phyloP scores from a whole-genome alignment of 1,140 invertebrate genomes.

The Battus philenor region DNA sequence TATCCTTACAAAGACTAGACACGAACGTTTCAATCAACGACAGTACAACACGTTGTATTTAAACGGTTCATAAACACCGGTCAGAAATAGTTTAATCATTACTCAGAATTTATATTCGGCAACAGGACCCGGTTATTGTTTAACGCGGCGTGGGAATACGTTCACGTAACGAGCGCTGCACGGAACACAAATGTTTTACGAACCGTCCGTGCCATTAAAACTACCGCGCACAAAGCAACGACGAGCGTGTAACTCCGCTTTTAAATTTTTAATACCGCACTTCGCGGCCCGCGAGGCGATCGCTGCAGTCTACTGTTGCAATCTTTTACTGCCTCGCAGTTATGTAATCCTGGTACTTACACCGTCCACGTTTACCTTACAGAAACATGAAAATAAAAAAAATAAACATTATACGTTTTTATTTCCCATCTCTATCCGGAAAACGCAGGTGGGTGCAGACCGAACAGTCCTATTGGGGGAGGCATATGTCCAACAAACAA shows the following conservation, averaged over 20 bases:
- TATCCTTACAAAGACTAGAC: too few relatives aligned
- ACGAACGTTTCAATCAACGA: too few relatives aligned
- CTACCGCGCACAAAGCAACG: constrained; percentile 39
- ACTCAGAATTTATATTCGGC: constrained; percentile 9
- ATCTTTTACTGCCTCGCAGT: constrained; percentile 8
- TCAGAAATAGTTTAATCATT: constrained; percentile 11
- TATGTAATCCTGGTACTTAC: constrained; percentile 7
- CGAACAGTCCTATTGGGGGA: too few relatives aligned
- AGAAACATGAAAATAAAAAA: too few relatives aligned
- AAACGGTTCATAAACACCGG: too few relatives aligned
- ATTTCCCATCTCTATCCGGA: too few relatives aligned
- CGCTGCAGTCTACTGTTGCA: constrained; percentile 5
- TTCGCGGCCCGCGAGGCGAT: constrained; percentile 34
- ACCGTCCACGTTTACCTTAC: too few relatives aligned
- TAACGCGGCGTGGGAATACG: not conserved
- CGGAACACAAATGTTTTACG: constrained; percentile 38
- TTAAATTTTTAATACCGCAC: constrained; percentile 61
- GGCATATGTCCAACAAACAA: too few relatives aligned
- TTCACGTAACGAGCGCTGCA: constrained; percentile 5
- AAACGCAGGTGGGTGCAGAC: too few relatives aligned
- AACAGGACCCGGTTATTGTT: constrained; percentile 15
- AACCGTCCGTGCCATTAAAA: constrained; percentile 36
- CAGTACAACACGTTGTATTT: too few relatives aligned
- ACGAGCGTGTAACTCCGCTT: constrained; percentile 47
- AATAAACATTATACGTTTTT: too few relatives aligned